These are phyloP conservation scores for Leptinotarsa texana DNA, from an alignment of 1,140 invertebrate genomes.

Conservation along the genomic window DNA sequence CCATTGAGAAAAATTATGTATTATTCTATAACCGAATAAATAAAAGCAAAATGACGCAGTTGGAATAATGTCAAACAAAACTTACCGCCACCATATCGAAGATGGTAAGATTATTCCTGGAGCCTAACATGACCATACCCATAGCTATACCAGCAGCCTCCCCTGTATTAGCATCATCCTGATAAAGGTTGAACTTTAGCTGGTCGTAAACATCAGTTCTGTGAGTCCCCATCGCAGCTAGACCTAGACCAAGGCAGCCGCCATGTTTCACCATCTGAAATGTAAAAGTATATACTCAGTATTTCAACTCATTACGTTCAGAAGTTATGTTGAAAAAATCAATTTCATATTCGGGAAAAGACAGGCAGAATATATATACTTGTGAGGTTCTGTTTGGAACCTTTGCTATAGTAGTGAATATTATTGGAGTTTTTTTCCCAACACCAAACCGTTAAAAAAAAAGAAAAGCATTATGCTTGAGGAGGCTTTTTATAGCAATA, in stretches of 20 bases:
- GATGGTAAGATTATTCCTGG: constrained; percentile 84
- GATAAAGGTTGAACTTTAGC: constrained; percentile 94
- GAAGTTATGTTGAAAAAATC: constrained; percentile 12
- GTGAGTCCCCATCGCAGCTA: constrained; percentile 97
- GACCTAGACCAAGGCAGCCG: constrained; percentile 92
- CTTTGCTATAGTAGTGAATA: too few species aligned
- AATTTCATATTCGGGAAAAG: too few species aligned
- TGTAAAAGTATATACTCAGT: constrained; percentile 11
- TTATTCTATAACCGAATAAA: too few species aligned
- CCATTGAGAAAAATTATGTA: too few species aligned
- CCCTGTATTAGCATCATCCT: constrained; percentile 98
- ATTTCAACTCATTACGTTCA: neutral
- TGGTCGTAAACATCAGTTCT: constrained; percentile 90
- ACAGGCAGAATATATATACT: too few species aligned
- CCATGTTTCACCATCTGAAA: constrained; percentile 89
- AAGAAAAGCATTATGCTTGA: too few species aligned
- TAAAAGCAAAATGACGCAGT: too few species aligned
- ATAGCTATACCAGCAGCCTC: constrained; percentile 98
- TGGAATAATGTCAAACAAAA: constrained; percentile 22
- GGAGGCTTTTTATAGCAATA: too few species aligned
- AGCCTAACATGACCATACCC: constrained; percentile 98
- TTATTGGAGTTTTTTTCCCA: too few species aligned
- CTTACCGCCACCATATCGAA: constrained; percentile 91
- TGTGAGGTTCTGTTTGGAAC: too few species aligned
- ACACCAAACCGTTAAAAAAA: too few species aligned